phyloP scores from a whole-genome alignment of 2,888 invertebrate genomes.

The Chrysolina oricalcia region DNA sequence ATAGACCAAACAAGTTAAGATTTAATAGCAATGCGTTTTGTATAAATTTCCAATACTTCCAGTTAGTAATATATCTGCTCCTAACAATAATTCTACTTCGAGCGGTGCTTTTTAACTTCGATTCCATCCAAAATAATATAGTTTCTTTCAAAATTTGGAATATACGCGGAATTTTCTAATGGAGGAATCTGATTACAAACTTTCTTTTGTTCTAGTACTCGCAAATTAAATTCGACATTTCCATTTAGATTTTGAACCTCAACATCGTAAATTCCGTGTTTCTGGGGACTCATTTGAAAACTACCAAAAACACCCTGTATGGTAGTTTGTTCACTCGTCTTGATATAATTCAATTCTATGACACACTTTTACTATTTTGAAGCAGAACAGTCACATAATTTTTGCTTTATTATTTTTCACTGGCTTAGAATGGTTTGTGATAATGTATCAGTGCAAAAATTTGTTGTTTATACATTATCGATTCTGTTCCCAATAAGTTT shows the following conservation, averaged over 20 bases:
- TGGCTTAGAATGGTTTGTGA: not conserved
- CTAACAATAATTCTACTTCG: not conserved
- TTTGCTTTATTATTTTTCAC: not conserved
- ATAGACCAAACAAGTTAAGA: not conserved
- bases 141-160: no score
- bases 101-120: not conserved
- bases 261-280: no score
- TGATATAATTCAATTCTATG: slow-evolving; percentile 14
- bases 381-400: not conserved
- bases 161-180: no score
- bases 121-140: not conserved
- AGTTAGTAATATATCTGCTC: not conserved
- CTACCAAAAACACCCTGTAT: slow-evolving; percentile 14
- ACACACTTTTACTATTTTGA: slow-evolving; percentile 6
- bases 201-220: slow-evolving; percentile 7
- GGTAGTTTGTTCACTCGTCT: slow-evolving; percentile 17
- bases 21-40: not conserved
- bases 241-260: not conserved
- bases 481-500: no score
- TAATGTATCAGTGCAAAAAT: not conserved
- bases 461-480: not conserved
- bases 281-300: slow-evolving; percentile 4
- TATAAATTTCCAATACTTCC: slow-evolving; percentile 7
- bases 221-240: not conserved
- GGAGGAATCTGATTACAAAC: no score